Evolutionary conservation across 1,140 invertebrate genomes (phyloP).

Genomic region (Lethocerus indicus): DNA sequence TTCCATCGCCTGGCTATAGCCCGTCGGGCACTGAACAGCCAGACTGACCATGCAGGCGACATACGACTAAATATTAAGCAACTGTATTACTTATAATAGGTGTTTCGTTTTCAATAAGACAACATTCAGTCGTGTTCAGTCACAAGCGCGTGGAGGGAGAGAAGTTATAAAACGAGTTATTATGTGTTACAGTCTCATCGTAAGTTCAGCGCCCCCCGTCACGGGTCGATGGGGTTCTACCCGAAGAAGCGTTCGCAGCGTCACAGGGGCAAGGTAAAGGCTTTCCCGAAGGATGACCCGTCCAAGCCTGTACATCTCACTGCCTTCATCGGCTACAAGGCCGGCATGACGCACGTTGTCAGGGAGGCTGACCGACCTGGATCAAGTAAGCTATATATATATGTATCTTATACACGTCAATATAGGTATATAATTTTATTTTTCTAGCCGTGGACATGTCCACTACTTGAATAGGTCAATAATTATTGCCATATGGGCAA

Average conservation of each 20-base stretch:
- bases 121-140: too few relatives aligned
- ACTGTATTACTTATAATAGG: too few relatives aligned
- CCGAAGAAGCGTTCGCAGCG: constrained; percentile 92
- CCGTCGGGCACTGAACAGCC: constrained; percentile 41
- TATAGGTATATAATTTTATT: too few relatives aligned
- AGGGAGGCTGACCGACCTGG: constrained; percentile 97
- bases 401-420: too few relatives aligned
- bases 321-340: constrained; percentile 95
- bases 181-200: constrained; percentile 80
- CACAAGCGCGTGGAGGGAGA: too few relatives aligned
- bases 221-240: constrained; percentile 99
- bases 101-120: too few relatives aligned
- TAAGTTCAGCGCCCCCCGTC: constrained; percentile 97
- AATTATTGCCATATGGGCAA: too few relatives aligned
- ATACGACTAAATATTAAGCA: too few relatives aligned
- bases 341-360: constrained; percentile 99
- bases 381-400: constrained; percentile 97
- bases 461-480: too few relatives aligned
- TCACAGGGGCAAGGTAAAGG: constrained; percentile 97
- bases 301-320: constrained; percentile 95
- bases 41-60: constrained; percentile 54
- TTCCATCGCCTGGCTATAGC: constrained; percentile 49
- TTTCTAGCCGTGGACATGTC: too few relatives aligned
- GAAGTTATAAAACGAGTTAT: too few relatives aligned
- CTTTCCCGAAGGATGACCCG: constrained; percentile 98